A percentile compares a stretch with the other conserved stretches of the same genome.
Conservation (phyloP, 2,888 invertebrate genomes). For the Nomada lathburiana region DNA sequence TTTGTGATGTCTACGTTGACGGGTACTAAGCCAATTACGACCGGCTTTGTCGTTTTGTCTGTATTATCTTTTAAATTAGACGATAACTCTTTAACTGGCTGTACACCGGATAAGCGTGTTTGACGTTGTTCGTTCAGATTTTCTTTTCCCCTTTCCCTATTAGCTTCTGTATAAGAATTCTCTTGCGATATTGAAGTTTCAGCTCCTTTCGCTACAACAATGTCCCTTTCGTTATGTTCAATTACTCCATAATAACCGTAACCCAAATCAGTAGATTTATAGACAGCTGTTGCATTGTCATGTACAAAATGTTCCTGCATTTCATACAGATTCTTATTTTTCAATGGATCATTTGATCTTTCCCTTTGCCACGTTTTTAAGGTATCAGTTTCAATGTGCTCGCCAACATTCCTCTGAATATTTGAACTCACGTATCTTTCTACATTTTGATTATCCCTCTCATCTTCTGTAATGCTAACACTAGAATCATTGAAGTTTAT, state of each 20-base stretch:
- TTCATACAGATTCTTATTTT: not conserved
- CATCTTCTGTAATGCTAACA: slow-evolving; percentile 71
- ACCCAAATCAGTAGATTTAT: not conserved
- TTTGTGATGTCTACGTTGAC: not conserved
- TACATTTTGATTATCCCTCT: slow-evolving; percentile 6
- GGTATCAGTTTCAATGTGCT: not conserved
- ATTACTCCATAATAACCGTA: not conserved
- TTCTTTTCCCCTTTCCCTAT: not conserved
- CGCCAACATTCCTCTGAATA: not conserved
- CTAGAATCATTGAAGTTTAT: slow-evolving; percentile 64
- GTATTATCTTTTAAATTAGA: not conserved
- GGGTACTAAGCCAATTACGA: slow-evolving; percentile 10
- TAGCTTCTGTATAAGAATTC: not conserved
- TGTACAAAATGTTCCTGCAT: slow-evolving; percentile 1
- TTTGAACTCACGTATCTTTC: not conserved
- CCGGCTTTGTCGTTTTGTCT: not conserved
- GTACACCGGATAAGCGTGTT: not conserved
- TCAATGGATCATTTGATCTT: not conserved
- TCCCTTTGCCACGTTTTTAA: not conserved
- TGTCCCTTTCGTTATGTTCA: not conserved
- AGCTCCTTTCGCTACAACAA: too few species aligned
- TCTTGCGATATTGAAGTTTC: not conserved
- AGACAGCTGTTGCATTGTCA: not conserved
- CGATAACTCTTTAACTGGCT: not conserved
- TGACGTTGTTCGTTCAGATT: not conserved